phyloP scores from a whole-genome alignment of 2,113 vertebrate genomes.

The Pygoscelis adeliae region DNA sequence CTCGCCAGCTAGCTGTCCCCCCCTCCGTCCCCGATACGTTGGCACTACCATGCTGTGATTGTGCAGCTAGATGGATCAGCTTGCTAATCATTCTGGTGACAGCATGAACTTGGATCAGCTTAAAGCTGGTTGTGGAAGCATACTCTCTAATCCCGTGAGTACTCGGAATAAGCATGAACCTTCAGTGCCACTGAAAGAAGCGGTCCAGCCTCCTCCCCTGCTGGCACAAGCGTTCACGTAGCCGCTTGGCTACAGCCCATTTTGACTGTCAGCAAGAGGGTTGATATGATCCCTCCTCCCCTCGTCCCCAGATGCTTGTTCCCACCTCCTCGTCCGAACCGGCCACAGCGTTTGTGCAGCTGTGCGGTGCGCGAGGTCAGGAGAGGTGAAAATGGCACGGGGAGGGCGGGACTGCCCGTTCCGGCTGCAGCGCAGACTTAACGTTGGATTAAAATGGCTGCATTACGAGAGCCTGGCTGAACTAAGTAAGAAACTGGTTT shows the following conservation, averaged over 20 bases:
- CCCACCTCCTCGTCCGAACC: neutral
- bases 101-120: neutral
- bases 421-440: neutral
- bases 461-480: neutral
- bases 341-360: neutral
- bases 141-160: neutral
- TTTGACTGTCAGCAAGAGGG: neutral
- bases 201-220: neutral
- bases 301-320: neutral
- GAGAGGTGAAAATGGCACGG: neutral
- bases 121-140: constrained; percentile 5
- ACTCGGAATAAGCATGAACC: neutral
- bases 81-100: neutral
- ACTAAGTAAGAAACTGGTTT: constrained; percentile 21
- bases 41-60: neutral
- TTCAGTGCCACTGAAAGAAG: neutral
- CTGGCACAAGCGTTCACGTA: neutral
- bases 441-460: constrained; percentile 25
- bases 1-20: neutral
- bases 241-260: constrained; percentile 12
- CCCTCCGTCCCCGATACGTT: rapidly evolving
- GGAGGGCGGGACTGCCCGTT: constrained; percentile 37
- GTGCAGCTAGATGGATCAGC: neutral
- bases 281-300: neutral
- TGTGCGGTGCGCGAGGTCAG: constrained; percentile 20